Base-by-base conservation (phyloP, 1,140 invertebrate species). In the Camponotus pennsylvanicus region DNA sequence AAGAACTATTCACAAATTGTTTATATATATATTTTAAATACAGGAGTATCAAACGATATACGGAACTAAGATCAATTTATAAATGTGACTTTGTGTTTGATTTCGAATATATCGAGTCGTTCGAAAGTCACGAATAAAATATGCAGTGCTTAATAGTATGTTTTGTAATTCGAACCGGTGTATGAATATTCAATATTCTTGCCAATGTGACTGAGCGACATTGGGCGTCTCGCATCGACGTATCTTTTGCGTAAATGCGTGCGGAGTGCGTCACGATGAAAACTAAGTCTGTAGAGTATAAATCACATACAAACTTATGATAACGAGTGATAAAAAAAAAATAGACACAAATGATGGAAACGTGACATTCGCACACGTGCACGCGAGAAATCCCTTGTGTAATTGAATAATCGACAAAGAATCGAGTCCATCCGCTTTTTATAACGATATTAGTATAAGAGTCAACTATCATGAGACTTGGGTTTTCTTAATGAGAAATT, bases 251-350 rank as follows among this genome's bases (percentile, higher is more conserved):
- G 86, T 85, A 90, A 75, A 86, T 79, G 79, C 64, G 82, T 49
- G n/a, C 59, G 9, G 40, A 79, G 67, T 88, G 89, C 89, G 86
- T 88, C 89, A 90, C 82, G 85, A 83, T 86, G 80, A 88, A 88
- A 90, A 86, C 64, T 86, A 61, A 49, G 59, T 21, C n/a, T 42
- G 49, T 2, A 7, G 21, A 42, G 52, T 21, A 32, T 18, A 40
- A n/a, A 55, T 57, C 61, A 83, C 49, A 45, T 61, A 76, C 32
- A 88, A 82, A 61, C 5, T 21, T 4, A 67, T 69, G 73, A 59
- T 52, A 70, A 86, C 70, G 77, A 69, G 6, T 57, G 63, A 78
- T 75, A 42, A 42, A 61, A 59, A 59, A 37, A 77, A 63, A 64
- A 27, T n/a, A 66, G 59, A 80, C 49, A 40, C 2, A 42, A 45